Evolutionary conservation across 2,888 invertebrate species (phyloP), one percentile per base, ranked within the genome.

Genomic region (Metellina segmentata): DNA sequence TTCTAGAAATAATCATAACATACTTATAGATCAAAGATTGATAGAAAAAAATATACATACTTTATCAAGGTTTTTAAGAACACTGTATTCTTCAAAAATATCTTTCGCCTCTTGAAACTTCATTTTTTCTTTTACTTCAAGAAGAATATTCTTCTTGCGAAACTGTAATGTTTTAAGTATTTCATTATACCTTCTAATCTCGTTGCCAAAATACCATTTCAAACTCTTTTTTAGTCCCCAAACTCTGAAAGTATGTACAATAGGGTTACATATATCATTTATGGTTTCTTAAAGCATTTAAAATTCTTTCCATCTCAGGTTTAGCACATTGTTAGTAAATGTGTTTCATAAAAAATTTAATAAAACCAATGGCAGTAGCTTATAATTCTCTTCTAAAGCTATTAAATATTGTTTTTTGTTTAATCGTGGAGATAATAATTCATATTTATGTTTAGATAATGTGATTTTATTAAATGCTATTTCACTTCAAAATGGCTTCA

Each of bases 71-170:
- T 48, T 16, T 85, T 72, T 90, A 49, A 71, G 9, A 34, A 34
- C 19, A 85, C 79, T 75, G 19, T 74, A 85, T 79, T 90, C 81
- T 81, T 90, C 90, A 81, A 90, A 79, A 75, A 90, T 90, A 61
- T 85, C 81, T 75, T 81, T 90, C 13, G 90, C 90, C 34, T 90
- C 90, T 9, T 85, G 49, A 81, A 74, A 85, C 48, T 81, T 81
- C 34, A 85, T 70, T 49, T 74, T 85, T 69, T 81, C 90, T 85
- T 90, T 85, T 7, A 90, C 90, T 75, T 85, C 85, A 20, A 71
- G 71, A 48, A 90, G 20, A 51, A 90, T 16, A 16, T 16, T 71
- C 9, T 81, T 85, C 48, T 90, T 90, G 11, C 90, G 85, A 9
- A 49, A 49, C 16, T 81, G 52, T 49, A 90, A 85, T 7, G 72